Evolutionary conservation across 2,888 invertebrate genomes (phyloP), one percentile per base, ranked within the genome.

Genomic region (Heteropelma amictum): DNA sequence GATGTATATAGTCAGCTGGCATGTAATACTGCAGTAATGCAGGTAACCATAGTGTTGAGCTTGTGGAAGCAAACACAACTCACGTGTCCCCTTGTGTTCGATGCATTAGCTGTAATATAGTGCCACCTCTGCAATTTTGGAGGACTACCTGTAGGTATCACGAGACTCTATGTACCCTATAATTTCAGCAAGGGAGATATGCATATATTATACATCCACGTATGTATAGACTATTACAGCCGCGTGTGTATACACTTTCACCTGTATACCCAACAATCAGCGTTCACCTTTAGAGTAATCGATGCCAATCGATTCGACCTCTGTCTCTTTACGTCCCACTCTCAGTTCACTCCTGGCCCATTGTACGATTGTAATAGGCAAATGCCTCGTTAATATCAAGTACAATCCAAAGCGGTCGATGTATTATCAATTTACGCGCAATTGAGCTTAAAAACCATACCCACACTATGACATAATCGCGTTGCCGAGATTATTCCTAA

Each of bases 291-390:
- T 61, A 35, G 47, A 38, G 65, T 47, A 67, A 72, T 72, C 67
- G 38, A 72, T 72, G 61, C 47, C 67, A 60, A 61, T 72, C 67
- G 53, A 67, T 72, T 63, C 54, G 45, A 60, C 51, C 12, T 60
- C 51, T 47, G 12, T 65, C 65, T 47, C 28, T 58, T 19, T 42
- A 47, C 21, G 45, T 60, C 30, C 33, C 7, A n/a, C 45, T 26
- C 26, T 21, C 35, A 12, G 26, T 28, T 21, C 7, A 4, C 38
- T 30, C 47, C 60, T 30, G 3, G 17, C 54, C 45, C 53, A 47
- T 35, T 38, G 54, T 53, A 45, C 53, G 42, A 54, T 60, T 54
- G 45, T 67, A 19, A 49, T 14, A 60, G 10, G 38, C 33, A 30
- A 40, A 67, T 45, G 54, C 14, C 47, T 56, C 23, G 47, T 67